phyloP scores from a whole-genome alignment of 2,888 invertebrate species.

The Paralinhomoeus sp. region DNA sequence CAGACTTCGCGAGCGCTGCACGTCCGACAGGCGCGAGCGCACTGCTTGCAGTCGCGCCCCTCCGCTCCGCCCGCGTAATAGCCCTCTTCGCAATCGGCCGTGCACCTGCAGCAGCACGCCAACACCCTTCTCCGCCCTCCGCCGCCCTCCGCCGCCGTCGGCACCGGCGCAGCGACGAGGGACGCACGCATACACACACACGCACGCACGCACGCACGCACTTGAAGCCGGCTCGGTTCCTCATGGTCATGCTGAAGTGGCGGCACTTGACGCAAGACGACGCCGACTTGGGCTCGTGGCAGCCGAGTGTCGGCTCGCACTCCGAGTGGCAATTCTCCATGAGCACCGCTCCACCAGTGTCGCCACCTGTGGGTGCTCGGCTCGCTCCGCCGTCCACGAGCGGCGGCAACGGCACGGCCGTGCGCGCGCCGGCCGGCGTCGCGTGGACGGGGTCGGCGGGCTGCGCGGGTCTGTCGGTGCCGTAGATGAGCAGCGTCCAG shows the following conservation, averaged over 20 bases:
- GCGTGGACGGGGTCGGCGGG: conserved; percentile 13
- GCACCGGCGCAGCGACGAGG: neutral
- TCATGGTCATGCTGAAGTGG: conserved; percentile 16
- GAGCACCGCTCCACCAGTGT: neutral
- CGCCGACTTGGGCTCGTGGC: conserved; percentile 5
- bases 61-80: conserved; percentile 17
- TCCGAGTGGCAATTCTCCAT: conserved; percentile 1
- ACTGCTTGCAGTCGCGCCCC: conserved; percentile 20
- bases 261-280: conserved; percentile 20
- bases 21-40: conserved; percentile 17
- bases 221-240: conserved; percentile 23
- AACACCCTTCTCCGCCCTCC: neutral
- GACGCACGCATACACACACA: neutral
- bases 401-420: no score
- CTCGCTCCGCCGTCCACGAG: no score
- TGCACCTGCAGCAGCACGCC: conserved; percentile 11
- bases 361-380: no score
- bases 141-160: neutral
- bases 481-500: conserved; percentile 90
- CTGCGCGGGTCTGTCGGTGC: conserved; percentile 42
- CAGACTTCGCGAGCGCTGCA: conserved; percentile 19
- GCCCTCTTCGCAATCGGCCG: conserved; percentile 20
- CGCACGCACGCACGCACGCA: conserved; percentile 2
- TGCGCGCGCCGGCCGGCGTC: neutral
- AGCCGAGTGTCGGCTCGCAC: conserved; percentile 1